Conservation (phyloP, 2,797 vertebrate genomes). For the Cichlasoma orientale region DNA sequence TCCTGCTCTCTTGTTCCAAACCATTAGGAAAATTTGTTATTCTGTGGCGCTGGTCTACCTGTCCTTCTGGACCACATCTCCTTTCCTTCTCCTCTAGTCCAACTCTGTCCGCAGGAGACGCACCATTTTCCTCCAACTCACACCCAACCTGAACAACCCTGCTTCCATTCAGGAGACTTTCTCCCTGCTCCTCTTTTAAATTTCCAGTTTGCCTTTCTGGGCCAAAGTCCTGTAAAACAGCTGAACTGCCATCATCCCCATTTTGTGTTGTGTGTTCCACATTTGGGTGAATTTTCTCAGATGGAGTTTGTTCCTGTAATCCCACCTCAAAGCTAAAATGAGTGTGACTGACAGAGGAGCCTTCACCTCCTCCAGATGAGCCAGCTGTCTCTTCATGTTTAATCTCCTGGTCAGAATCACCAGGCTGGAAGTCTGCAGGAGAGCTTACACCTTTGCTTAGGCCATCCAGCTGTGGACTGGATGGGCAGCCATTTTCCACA, state of each 20-base stretch:
- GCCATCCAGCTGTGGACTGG: conserved; percentile 51
- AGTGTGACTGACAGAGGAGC: conserved; percentile 35
- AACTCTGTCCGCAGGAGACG: conserved; percentile 1
- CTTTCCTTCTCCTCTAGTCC: conserved; percentile 26
- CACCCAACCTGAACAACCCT: neutral
- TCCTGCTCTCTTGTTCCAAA: conserved; percentile 40
- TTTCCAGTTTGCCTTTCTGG: conserved; percentile 25
- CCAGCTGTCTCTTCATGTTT: conserved; percentile 25
- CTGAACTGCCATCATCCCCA: conserved; percentile 4
- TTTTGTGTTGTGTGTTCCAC: conserved; percentile 25
- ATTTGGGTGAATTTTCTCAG: conserved; percentile 37
- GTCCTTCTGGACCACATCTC: conserved; percentile 37
- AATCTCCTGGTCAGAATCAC: conserved; percentile 26
- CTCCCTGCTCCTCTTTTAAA: conserved; percentile 20
- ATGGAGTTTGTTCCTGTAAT: conserved; percentile 14
- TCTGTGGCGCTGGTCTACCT: conserved; percentile 37
- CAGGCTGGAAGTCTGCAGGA: conserved; percentile 18
- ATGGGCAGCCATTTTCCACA: conserved; percentile 69
- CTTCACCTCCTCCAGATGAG: conserved; percentile 18
- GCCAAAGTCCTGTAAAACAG: conserved; percentile 33
- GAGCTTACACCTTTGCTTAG: conserved; percentile 18
- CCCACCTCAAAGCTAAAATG: conserved; percentile 70
- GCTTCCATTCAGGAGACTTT: conserved; percentile 32
- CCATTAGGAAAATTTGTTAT: conserved; percentile 60
- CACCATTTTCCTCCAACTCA: conserved; percentile 38